These are phyloP conservation scores for Lochmaea crataegi DNA, from an alignment of 2,888 invertebrate species.

Conservation along the genomic window DNA sequence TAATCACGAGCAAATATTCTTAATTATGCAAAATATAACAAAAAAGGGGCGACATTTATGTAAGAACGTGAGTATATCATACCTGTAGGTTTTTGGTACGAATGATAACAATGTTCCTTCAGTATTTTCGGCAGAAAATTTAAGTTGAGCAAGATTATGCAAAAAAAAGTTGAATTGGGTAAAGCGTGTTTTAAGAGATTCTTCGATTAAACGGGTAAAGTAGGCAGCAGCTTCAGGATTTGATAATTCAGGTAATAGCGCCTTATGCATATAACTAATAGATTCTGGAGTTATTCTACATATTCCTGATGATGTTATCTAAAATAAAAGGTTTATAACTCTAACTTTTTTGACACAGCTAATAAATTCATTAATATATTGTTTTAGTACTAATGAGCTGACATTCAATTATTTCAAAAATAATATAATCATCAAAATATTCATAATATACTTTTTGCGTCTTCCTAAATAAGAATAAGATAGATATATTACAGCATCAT, in stretches of 20 bases:
- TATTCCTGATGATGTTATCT: slow-evolving; percentile 94
- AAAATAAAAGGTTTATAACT: slow-evolving; percentile 22
- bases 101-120: slow-evolving; percentile 89
- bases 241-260: slow-evolving; percentile 87
- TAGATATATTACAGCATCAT: too few species aligned
- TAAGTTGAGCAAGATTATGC: slow-evolving; percentile 78
- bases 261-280: slow-evolving; percentile 90
- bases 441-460: too few species aligned
- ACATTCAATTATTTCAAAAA: too few species aligned
- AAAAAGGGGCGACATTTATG: too few species aligned
- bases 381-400: too few species aligned
- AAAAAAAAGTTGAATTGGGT: slow-evolving; percentile 98
- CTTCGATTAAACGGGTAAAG: slow-evolving; percentile 95
- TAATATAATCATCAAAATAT: too few species aligned
- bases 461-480: too few species aligned
- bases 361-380: too few species aligned
- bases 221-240: slow-evolving; percentile 97
- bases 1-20: too few species aligned
- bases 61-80: slow-evolving; percentile 60
- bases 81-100: slow-evolving; percentile 94
- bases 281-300: slow-evolving; percentile 92
- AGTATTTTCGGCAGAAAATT: slow-evolving; percentile 89
- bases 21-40: too few species aligned
- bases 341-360: too few species aligned
- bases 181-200: slow-evolving; percentile 91